Base-by-base conservation (phyloP, 2,797 vertebrate species). In the Momotus momota region DNA sequence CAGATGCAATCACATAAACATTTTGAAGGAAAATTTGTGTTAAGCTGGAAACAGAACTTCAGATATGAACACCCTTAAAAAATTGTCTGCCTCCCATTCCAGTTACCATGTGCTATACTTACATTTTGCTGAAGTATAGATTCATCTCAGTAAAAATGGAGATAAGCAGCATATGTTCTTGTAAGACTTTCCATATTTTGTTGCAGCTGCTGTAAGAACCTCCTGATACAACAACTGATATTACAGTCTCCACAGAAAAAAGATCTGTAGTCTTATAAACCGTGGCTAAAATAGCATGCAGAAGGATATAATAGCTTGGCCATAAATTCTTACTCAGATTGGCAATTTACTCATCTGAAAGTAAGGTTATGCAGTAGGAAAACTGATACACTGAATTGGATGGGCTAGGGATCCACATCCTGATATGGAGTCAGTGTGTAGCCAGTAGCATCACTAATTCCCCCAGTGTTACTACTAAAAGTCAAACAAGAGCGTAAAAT, bases 111-210 rank as follows among this genome's bases (percentile, higher is more conserved):
- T n/a, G 43, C 84, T 85, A 40, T 86, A 82, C n/a, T 89, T 85
- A 8, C 19, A 86, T 86, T 92, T 82, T 93, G 19, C 78, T 83
- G 38, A 89, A 81, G 84, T 29, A 61, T 1, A 81, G 52, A 88
- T 86, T 80, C 55, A 51, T 78, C 65, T 83, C 33, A 14, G 40
- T 19, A 80, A 46, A 74, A 95, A 71, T 77, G 14, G 61, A 87
- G 49, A 55, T 46, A 35, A 61, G 22, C 33, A 95, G 35, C 94
- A 86, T 77, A 90, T 92, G 88, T 41, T 96, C 73, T 51, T 86
- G n/a, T 35, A 83, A 91, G 75, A 62, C 41, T 88, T 92, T 90
- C 86, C 89, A 75, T 83, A 66, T 94, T 96, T 95, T 83, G 10
- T 78, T 82, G 88, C 92, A 97, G 94, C 94, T 95, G 93, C 84